phyloP scores from a whole-genome alignment of 1,140 invertebrate genomes.

The Temnothorax longispinosus region DNA sequence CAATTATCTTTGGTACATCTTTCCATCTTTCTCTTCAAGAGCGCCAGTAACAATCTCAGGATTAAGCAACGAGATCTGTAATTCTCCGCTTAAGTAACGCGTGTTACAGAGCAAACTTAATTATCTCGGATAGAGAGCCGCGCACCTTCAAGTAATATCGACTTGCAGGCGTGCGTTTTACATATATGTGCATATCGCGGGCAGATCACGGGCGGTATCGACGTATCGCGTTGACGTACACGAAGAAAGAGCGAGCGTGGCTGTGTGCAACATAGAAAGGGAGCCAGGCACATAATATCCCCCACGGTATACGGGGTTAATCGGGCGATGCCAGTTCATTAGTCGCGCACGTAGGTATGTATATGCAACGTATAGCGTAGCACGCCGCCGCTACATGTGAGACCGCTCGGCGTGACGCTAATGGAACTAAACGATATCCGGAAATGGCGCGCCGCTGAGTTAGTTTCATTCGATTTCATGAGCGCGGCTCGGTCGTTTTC shows the following conservation, averaged over 20 bases:
- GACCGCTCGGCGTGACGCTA: constrained; percentile 68
- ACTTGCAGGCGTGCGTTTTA: constrained; percentile 28
- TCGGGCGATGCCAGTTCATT: constrained; percentile 83
- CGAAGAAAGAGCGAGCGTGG: constrained; percentile 15
- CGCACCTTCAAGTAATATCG: constrained; percentile 12
- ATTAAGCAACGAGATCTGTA: neutral
- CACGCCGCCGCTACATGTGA: constrained; percentile 15
- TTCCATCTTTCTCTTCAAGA: neutral
- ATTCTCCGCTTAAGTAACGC: neutral
- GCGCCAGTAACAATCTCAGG: neutral
- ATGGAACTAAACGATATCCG: constrained; percentile 76
- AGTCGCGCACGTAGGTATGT: constrained; percentile 78
- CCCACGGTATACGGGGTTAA: constrained; percentile 80
- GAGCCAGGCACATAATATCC: constrained; percentile 77
- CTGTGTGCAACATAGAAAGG: constrained; percentile 46
- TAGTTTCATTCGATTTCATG: constrained; percentile 80
- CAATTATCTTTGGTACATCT: neutral
- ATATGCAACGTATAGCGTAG: neutral
- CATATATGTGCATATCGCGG: neutral
- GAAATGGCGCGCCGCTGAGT: constrained; percentile 74
- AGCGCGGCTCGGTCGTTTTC: constrained; percentile 61
- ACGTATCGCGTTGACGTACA: constrained; percentile 11
- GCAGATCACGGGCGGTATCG: constrained; percentile 28
- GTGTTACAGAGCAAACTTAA: neutral
- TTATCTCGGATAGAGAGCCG: neutral